Evolutionary conservation across 2,113 vertebrate genomes (phyloP).

Genomic region (Melanocharis versteri): DNA sequence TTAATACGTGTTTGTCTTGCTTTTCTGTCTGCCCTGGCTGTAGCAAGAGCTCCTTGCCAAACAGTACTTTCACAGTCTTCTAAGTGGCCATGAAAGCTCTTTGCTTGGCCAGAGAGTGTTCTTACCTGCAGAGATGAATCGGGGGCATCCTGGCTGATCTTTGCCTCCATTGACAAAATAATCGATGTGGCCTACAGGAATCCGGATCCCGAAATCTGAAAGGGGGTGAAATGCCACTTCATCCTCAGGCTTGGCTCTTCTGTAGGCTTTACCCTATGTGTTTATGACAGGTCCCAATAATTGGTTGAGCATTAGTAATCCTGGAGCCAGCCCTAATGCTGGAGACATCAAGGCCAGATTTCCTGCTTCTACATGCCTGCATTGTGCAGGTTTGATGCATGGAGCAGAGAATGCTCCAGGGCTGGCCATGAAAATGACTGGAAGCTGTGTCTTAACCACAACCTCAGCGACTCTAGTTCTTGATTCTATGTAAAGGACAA

Average conservation of each 20-base stretch:
- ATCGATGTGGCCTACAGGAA: constrained; percentile 92
- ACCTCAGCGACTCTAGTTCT: neutral
- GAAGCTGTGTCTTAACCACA: neutral
- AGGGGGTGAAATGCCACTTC: neutral
- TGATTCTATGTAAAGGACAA: neutral
- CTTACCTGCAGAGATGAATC: constrained; percentile 68
- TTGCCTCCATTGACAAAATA: constrained; percentile 92
- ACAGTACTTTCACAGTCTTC: neutral
- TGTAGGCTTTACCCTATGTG: neutral
- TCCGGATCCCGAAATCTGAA: constrained; percentile 93
- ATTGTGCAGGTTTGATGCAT: neutral
- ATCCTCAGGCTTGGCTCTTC: neutral
- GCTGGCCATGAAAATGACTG: neutral
- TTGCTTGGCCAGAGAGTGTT: neutral
- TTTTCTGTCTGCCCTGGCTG: neutral
- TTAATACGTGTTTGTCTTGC: neutral
- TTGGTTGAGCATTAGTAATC: neutral
- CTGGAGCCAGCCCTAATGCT: neutral
- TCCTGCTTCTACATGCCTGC: neutral
- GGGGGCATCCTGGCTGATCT: constrained; percentile 88
- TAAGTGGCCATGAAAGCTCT: neutral
- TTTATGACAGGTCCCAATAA: neutral
- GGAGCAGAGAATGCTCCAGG: neutral
- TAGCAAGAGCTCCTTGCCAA: neutral
- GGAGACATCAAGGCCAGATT: neutral